Conservation (phyloP, 1,140 invertebrate species). For the Xylocopa sonorina region DNA sequence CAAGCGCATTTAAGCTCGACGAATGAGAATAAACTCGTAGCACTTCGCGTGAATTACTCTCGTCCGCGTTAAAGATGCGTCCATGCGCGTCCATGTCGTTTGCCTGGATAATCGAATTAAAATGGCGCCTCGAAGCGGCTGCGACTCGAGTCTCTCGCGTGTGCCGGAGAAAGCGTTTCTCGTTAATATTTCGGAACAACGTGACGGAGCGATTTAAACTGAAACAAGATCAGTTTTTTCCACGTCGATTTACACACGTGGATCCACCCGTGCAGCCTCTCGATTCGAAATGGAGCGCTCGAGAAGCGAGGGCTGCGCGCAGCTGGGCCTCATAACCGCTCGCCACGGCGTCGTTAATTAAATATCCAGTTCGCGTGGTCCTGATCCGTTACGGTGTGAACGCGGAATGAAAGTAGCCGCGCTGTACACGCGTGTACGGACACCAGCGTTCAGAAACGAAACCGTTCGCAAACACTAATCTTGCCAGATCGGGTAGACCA, state of each 20-base stretch:
- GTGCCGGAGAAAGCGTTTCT: slow-evolving; percentile 19
- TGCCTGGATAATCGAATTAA: too few relatives aligned
- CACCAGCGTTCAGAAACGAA: slow-evolving; percentile 23
- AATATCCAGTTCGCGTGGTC: slow-evolving; percentile 68
- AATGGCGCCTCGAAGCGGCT: too few relatives aligned
- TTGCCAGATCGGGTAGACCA: not conserved
- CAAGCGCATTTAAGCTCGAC: too few relatives aligned
- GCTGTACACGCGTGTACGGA: slow-evolving; percentile 2
- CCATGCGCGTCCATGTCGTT: too few relatives aligned
- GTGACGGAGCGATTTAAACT: not conserved
- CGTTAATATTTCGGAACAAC: slow-evolving; percentile 21
- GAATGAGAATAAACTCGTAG: too few relatives aligned
- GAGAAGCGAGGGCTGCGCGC: too few relatives aligned
- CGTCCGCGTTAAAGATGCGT: too few relatives aligned
- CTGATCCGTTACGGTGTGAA: slow-evolving; percentile 57
- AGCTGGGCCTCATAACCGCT: slow-evolving; percentile 63
- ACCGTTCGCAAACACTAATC: slow-evolving; percentile 21
- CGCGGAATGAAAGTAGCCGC: slow-evolving; percentile 53
- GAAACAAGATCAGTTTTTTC: not conserved
- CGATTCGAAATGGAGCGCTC: slow-evolving; percentile 32
- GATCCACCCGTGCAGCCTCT: slow-evolving; percentile 30
- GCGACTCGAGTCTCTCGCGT: too few relatives aligned
- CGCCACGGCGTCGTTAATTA: slow-evolving; percentile 69
- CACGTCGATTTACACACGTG: not conserved
- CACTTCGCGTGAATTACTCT: too few relatives aligned